A percentile compares a stretch with the other conserved stretches of the same genome.
phyloP scores from a whole-genome alignment of 2,888 invertebrate species.

The Poecilus cupreus region DNA sequence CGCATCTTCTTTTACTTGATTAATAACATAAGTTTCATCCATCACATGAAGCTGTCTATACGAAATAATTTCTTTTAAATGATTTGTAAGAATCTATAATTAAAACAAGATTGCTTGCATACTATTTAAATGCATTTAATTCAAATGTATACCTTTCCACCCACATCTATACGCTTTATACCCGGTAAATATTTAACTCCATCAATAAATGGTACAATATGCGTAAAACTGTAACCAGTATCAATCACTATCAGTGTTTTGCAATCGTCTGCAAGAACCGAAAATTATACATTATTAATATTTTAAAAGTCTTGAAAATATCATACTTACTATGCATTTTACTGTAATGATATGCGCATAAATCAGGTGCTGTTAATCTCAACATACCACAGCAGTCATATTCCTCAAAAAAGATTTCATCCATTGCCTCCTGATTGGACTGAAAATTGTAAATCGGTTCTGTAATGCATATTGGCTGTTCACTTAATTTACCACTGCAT shows the following conservation, averaged over 20 bases:
- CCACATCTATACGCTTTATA: conserved; percentile 91
- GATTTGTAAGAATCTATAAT: conserved; percentile 85
- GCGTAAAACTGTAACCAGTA: conserved; percentile 96
- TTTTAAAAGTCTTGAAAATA: neutral
- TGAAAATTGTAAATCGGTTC: conserved; percentile 96
- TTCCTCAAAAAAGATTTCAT: conserved; percentile 98
- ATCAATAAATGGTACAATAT: conserved; percentile 93
- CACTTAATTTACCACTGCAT: conserved; percentile 84
- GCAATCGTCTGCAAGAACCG: conserved; percentile 61
- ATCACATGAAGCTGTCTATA: conserved; percentile 97
- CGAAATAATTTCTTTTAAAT: conserved; percentile 97
- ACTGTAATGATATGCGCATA: conserved; percentile 84
- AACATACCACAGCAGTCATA: conserved; percentile 91
- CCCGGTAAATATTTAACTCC: conserved; percentile 77
- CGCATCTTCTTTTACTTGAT: conserved; percentile 98
- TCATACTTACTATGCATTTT: conserved; percentile 12
- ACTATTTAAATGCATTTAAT: conserved; percentile 16
- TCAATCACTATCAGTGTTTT: conserved; percentile 84
- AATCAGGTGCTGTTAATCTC: conserved; percentile 86
- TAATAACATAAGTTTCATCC: conserved; percentile 99
- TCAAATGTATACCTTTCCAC: conserved; percentile 85
- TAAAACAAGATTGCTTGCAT: neutral
- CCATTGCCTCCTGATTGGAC: conserved; percentile 93
- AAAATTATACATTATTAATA: neutral
- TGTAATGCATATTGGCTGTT: conserved; percentile 89